Conservation (phyloP, 2,113 vertebrate genomes). For the Melanotaenia duboulayi region DNA sequence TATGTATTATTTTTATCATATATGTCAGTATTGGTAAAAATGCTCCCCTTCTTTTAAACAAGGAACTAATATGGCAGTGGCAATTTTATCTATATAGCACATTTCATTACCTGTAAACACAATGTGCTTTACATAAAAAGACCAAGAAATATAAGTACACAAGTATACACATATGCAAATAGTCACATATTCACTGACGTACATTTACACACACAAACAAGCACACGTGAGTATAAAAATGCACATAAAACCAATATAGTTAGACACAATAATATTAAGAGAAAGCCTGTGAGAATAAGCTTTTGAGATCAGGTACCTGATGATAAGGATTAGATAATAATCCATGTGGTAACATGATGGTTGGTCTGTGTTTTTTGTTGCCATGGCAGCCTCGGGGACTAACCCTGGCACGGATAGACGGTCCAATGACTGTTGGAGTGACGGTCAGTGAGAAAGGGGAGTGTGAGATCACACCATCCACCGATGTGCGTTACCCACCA, state of each 20-base stretch:
- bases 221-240: too few relatives aligned
- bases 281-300: too few relatives aligned
- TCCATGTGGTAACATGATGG: neutral
- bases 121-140: too few relatives aligned
- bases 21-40: neutral
- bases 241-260: too few relatives aligned
- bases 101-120: too few relatives aligned
- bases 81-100: too few relatives aligned
- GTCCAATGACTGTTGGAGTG: constrained; percentile 90
- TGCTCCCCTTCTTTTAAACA: neutral
- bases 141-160: too few relatives aligned
- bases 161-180: too few relatives aligned
- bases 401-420: constrained; percentile 87
- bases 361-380: constrained; percentile 16
- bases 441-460: constrained; percentile 90
- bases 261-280: too few relatives aligned
- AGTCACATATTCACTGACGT: too few relatives aligned
- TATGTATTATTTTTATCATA: neutral
- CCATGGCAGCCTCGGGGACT: constrained; percentile 89
- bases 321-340: neutral
- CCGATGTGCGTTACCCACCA: constrained; percentile 89
- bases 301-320: neutral
- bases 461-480: constrained; percentile 91
- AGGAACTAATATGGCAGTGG: neutral
- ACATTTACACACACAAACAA: too few relatives aligned